Evolutionary conservation across 92 coral and sea anemone species (phyloP), one percentile per base, ranked within the genome.

Genomic region (Micromussa lordhowensis): DNA sequence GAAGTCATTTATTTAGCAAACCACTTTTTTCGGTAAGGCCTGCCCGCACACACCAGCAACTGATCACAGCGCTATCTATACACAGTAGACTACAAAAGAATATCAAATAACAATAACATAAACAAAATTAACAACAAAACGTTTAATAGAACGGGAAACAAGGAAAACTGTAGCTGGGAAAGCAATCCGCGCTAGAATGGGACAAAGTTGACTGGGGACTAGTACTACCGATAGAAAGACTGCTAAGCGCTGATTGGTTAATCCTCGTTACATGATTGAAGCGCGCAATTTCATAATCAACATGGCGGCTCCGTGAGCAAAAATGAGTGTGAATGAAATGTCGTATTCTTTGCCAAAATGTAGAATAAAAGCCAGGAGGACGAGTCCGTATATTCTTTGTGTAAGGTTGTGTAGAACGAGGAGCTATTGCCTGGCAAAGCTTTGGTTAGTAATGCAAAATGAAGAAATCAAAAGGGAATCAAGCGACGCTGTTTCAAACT

Each of bases 401-500:
- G 13, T 29, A 26, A 66, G 15, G 9, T 28, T 16, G 26, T 24
- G 53, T 18, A 26, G 75, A 57, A 24, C 30, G 2, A 30, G 58
- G 59, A 3, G 53, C 17, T 51, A 0, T 14, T 54, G 4, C 10
- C 22, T 35, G 35, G 35, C 35, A 30, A 28, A 51, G 0, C 19
- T 57, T 83, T 72, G 68, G 40, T 24, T 28, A 77, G 77, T 44
- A 34, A 86, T 77, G 89, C 63, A 18, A 79, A 28, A 95, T 91
- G 95, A 97, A 94, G 85, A 91, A 89, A 75, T 84, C 93, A 16
- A 95, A 92, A 29, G 89, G 72, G 87, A 93, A 89, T 83, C 96
- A 93, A 81, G 94, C 84, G 55, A 94, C 96, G 54, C 87, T 97
- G 80, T 97, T 97, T 90, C 96, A 95, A 68, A 44, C 51, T 13